phyloP scores from a whole-genome alignment of 1,140 invertebrate species.

The Listronotus bonariensis region DNA sequence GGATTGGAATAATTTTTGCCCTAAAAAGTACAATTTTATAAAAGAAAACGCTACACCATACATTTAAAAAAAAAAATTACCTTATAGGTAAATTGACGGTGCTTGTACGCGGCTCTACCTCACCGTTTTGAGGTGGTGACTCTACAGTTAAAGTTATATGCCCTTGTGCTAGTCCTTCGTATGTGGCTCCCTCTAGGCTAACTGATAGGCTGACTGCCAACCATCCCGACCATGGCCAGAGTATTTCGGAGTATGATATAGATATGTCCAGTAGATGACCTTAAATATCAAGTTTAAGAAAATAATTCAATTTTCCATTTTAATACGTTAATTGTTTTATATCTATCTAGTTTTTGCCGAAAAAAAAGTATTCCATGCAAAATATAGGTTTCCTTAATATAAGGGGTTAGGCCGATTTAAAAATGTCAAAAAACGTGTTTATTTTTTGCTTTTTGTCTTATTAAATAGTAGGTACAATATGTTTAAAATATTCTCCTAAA shows the following conservation, averaged over 20 bases:
- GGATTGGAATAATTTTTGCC: constrained; percentile 68
- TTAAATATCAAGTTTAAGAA: not conserved
- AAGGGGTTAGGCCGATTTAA: too few species aligned
- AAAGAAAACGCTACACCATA: not conserved
- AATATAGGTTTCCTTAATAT: too few species aligned
- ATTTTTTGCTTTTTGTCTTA: too few species aligned
- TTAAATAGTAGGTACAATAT: too few species aligned
- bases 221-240: constrained; percentile 98
- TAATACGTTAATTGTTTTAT: too few species aligned
- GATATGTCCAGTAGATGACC: constrained; percentile 66
- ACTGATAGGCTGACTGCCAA: constrained; percentile 80
- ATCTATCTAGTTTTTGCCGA: too few species aligned
- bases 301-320: not conserved
- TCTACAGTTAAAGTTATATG: constrained; percentile 84
- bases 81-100: constrained; percentile 76
- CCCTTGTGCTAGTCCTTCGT: constrained; percentile 74
- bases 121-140: constrained; percentile 74
- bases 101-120: constrained; percentile 66
- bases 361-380: too few species aligned
- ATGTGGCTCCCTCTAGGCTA: constrained; percentile 67
- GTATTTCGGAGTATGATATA: constrained; percentile 75
- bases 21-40: constrained; percentile 48
- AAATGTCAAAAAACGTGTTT: too few species aligned
- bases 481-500: too few species aligned
- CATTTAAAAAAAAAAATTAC: constrained; percentile 22